Conservation (phyloP, 2,113 vertebrate genomes). For the Scatophagus argus region DNA sequence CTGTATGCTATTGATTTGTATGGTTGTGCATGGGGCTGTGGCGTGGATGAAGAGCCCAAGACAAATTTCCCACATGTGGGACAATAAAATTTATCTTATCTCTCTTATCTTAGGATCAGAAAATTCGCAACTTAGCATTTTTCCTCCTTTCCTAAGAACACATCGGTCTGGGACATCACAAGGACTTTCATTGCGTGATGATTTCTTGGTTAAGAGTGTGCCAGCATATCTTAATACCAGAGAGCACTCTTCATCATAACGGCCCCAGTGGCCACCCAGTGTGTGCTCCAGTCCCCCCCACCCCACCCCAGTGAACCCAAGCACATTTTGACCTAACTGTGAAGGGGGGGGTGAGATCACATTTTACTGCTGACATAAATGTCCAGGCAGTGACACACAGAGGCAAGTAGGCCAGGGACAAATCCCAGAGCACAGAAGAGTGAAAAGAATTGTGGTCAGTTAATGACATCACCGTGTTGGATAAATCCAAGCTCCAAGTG, state of each 20-base stretch:
- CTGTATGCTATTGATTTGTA: too few relatives aligned
- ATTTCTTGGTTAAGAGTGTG: not conserved
- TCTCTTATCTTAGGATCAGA: not conserved
- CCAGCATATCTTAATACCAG: not conserved
- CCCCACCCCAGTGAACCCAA: not conserved
- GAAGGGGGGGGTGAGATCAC: conserved; percentile 51
- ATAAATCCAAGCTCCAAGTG: not conserved
- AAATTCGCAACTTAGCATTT: not conserved
- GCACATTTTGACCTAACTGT: conserved; percentile 30
- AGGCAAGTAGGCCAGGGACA: conserved; percentile 21
- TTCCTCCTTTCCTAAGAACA: not conserved
- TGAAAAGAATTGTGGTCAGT: conserved; percentile 7
- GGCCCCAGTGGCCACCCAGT: not conserved
- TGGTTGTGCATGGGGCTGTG: too few relatives aligned
- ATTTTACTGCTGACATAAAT: conserved; percentile 62
- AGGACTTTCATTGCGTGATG: not conserved
- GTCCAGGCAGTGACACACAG: conserved; percentile 40
- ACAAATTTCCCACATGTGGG: too few relatives aligned
- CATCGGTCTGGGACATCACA: not conserved
- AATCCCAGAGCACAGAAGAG: conserved; percentile 31
- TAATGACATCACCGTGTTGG: not conserved
- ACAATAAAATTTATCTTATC: too few relatives aligned
- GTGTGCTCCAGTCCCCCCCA: conserved; percentile 13
- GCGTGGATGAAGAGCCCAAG: too few relatives aligned
- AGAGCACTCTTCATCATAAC: not conserved